Percentiles rank a stretch among this genome's conserved stretches.
phyloP scores from a whole-genome alignment of 1,140 invertebrate genomes.

The Calliphora vicina region DNA sequence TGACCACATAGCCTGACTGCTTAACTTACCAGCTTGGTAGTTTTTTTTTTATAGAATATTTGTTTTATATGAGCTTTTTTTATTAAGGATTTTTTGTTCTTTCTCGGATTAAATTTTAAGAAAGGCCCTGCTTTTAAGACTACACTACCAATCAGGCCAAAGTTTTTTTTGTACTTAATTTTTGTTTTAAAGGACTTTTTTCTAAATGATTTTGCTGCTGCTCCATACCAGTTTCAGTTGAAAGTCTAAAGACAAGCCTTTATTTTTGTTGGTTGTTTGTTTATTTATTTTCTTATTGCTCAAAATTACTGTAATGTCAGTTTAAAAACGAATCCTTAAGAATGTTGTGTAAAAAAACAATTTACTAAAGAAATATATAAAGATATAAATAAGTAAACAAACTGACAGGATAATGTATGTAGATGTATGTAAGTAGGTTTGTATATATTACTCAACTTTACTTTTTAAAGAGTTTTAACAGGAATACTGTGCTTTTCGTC shows the following conservation, averaged over 20 bases:
- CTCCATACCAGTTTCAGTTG: background rate
- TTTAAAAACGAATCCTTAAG: constrained; percentile 40
- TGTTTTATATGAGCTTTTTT: background rate
- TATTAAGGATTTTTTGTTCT: background rate
- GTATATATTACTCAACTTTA: background rate
- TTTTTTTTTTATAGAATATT: background rate
- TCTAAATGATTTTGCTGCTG: background rate
- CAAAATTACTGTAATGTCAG: constrained; percentile 42
- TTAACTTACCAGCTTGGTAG: background rate
- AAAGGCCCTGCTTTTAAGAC: background rate
- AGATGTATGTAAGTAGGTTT: constrained; percentile 5
- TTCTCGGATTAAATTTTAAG: background rate
- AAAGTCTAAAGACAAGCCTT: background rate
- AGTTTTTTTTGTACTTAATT: too few relatives aligned
- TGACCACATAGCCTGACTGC: constrained; percentile 35
- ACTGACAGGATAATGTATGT: constrained; percentile 30
- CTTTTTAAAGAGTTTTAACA: too few relatives aligned
- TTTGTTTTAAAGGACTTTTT: constrained; percentile 1
- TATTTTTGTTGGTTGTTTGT: background rate
- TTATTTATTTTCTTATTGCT: constrained; percentile 36
- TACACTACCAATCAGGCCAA: background rate
- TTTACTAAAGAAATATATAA: background rate
- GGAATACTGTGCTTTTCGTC: background rate
- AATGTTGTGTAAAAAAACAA: constrained; percentile 28
- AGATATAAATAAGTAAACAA: constrained; percentile 35